Base-by-base conservation (phyloP, 2,888 invertebrate species). In the Sericinus montela region DNA sequence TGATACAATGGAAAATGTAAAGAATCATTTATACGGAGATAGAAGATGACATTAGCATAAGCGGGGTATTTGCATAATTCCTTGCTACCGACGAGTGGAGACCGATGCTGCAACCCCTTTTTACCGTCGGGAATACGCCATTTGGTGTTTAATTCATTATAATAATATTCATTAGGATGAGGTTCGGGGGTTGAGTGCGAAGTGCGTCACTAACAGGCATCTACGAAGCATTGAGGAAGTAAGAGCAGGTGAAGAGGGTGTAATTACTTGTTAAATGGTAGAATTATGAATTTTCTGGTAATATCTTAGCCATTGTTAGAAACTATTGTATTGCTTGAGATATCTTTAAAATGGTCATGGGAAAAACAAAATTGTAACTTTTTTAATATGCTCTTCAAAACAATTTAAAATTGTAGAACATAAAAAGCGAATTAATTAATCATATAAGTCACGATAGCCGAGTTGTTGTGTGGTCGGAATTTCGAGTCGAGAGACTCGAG, bases 111-210 rank as follows among this genome's bases (percentile, higher is more conserved):
- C 45, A 36, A 45, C 44, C 42, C 51, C 48, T 42, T 49, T 45
- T 19, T 16, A 25, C 29, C 49, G 36, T n/a, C 45, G 48, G 52
- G 49, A 49, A 47, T 45, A 36, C 46, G 51, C 50, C 49, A 45
- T 52, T 52, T 43, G 52, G 45, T 46, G 50, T 51, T 52, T 55
- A 51, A 55, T 55, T 55, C n/a, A n/a, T n/a, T n/a, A n/a, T n/a
- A n/a, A n/a, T n/a, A n/a, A n/a, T n/a, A n/a, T n/a, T n/a, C n/a
- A 50, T 46, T 49, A 37, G 30, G 15, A 28, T 4, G 34, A 16
- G 41, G 3, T 8, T 48, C 29, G n/a, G 32, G 36, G 41, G 13
- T 38, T 16, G 14, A 45, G 37, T 38, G 38, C 11, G 23, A 42
- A 48, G 9, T 41, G 19, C 19, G 29, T 32, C 41, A 30, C 30